Base-by-base conservation (phyloP, 2,113 vertebrate species). In the Hyla sarda region DNA sequence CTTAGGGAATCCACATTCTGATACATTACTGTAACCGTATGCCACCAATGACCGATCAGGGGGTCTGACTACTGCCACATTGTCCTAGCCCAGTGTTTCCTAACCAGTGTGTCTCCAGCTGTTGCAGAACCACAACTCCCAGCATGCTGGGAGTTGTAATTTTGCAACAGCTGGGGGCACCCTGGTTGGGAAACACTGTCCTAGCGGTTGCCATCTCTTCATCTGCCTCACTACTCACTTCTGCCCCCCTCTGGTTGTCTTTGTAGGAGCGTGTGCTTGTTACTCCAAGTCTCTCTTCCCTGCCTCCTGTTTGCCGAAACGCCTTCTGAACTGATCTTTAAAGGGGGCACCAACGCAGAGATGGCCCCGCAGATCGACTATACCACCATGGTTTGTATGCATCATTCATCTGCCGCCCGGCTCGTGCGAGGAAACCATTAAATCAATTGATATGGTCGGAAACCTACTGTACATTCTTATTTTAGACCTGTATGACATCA, bases 361-460 rank as follows among this genome's bases (percentile, higher is more conserved):
- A 99, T 99, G 98, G 98, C 98, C 13, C 98, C 98, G 14, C 98
- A 99, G 92, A 97, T 99, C 23, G 98, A 99, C 90, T 98, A 99
- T 91, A 96, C 96, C 0, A 48, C 96, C 71, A 96, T 95, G 95
- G 96, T 97, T 92, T 74, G 67, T 54, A 86, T 50, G 8, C 45
- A 10, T 41, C n/a, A 1, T 58, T 2, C 21, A 32, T 12, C 23
- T 25, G 14, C 14, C 41, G 28, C 28, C 19, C 16, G 1, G 23
- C n/a, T 65, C 60, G 13, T 4, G 3, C 13, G 32, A 17, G 28
- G 16, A 32, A 67, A 32, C 28, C 8, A 32, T 1, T 16, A 16
- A 34, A 17, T 7, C 13, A 6, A 30, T 8, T 34, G 25, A 25
- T 25, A 60, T 0, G 25, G 60, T 16, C 10, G 14, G 25, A 32